A percentile compares a stretch with the other conserved stretches of the same genome.
Conservation (phyloP, 2,113 vertebrate species). For the Thalassoma bifasciatum region DNA sequence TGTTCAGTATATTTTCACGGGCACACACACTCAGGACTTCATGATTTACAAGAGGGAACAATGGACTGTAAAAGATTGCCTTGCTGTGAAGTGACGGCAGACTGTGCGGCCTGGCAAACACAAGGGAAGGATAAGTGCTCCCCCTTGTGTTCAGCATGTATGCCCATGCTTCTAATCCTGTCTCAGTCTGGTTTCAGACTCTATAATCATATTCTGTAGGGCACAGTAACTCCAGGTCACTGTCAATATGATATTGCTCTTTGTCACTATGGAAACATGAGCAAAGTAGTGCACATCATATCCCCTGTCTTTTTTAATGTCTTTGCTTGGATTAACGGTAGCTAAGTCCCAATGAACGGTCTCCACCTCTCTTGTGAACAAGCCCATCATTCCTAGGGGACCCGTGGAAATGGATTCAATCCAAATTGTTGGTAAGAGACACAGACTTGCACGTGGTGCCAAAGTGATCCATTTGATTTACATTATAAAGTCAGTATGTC, state of each 20-base stretch:
- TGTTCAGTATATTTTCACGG: conserved; percentile 57
- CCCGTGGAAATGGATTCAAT: conserved; percentile 59
- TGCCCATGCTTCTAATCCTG: conserved; percentile 9
- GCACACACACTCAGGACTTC: conserved; percentile 56
- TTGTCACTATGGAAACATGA: conserved; percentile 40
- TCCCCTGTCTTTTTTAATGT: background rate
- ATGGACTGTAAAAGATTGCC: conserved; percentile 73
- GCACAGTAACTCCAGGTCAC: conserved; percentile 28
- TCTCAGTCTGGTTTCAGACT: conserved; percentile 19
- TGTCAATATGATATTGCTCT: conserved; percentile 25
- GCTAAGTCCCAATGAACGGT: conserved; percentile 24
- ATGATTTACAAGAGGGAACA: conserved; percentile 75
- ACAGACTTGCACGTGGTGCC: conserved; percentile 28
- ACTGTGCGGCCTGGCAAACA: conserved; percentile 38
- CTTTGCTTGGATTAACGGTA: conserved; percentile 4
- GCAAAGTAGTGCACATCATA: conserved; percentile 26
- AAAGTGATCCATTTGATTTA: conserved; percentile 58
- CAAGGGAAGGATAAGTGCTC: conserved; percentile 84
- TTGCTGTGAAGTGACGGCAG: conserved; percentile 52
- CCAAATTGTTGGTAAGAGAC: conserved; percentile 58
- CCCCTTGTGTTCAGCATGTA: conserved; percentile 80
- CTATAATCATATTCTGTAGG: conserved; percentile 15
- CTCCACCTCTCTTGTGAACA: conserved; percentile 51
- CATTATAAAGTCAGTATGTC: conserved; percentile 63
- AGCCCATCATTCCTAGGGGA: conserved; percentile 43